phyloP scores from a whole-genome alignment of 2,888 invertebrate genomes.

The Nephrotoma flavescens region DNA sequence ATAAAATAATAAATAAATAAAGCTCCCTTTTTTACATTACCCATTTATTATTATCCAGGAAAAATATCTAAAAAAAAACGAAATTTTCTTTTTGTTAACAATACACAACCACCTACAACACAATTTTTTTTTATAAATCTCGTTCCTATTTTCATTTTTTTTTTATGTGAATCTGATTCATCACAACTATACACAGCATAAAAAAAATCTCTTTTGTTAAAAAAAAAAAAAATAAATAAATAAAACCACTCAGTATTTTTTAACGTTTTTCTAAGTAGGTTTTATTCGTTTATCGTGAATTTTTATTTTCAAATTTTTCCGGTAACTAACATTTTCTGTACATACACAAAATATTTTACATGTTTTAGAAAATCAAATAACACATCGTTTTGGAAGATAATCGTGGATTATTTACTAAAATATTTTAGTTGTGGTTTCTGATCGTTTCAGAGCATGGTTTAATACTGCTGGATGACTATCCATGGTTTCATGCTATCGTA shows the following conservation, averaged over 20 bases:
- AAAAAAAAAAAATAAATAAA: neutral
- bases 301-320: neutral
- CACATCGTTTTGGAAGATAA: too few relatives aligned
- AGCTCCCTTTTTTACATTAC: constrained; percentile 2
- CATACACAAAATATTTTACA: neutral
- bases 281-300: neutral
- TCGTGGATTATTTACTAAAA: too few relatives aligned
- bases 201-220: neutral
- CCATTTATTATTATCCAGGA: neutral
- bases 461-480: too few relatives aligned
- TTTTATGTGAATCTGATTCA: constrained; percentile 2
- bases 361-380: neutral
- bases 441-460: too few relatives aligned
- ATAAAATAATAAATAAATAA: constrained; percentile 1
- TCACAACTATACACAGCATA: constrained; percentile 3
- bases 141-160: neutral
- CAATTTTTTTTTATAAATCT: neutral
- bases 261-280: neutral
- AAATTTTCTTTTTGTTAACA: neutral
- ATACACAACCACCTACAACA: neutral
- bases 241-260: neutral
- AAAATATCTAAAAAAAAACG: neutral
- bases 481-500: too few relatives aligned
- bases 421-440: too few relatives aligned
- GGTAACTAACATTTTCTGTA: neutral